These are phyloP conservation scores for Sussaba pulchella DNA, from an alignment of 2,888 invertebrate species.

Conservation along the genomic window DNA sequence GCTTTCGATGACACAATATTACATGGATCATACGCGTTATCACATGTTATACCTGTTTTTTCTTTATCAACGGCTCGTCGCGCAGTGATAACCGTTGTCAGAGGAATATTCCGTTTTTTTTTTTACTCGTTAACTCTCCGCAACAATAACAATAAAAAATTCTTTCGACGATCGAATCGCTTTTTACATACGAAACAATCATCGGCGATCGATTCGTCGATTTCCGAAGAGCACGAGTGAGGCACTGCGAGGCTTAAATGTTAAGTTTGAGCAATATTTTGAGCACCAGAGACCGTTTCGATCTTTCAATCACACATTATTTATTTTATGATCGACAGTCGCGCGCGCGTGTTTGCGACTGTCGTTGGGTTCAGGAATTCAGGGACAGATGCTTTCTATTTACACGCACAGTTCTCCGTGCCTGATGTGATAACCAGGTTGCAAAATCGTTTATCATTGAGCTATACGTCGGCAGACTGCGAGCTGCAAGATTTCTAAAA, in stretches of 20 bases:
- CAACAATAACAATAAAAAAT: conserved; percentile 1
- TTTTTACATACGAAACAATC: conserved; percentile 15
- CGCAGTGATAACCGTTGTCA: neutral
- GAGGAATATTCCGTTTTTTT: conserved; percentile 9
- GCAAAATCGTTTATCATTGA: conserved; percentile 42
- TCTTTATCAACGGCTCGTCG: conserved; percentile 3
- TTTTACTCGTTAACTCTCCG: conserved; percentile 1
- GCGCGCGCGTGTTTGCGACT: neutral
- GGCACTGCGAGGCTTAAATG: conserved; percentile 50
- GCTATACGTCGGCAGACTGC: conserved; percentile 31
- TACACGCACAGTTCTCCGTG: conserved; percentile 26
- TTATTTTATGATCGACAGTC: neutral
- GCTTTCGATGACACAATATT: neutral
- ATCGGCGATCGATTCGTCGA: neutral
- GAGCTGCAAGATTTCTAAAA: conserved; percentile 14
- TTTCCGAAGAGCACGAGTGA: conserved; percentile 29
- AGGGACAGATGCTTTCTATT: conserved; percentile 9
- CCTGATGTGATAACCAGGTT: conserved; percentile 18
- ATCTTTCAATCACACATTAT: conserved; percentile 14
- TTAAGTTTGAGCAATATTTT: conserved; percentile 70
- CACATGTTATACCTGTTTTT: conserved; percentile 37
- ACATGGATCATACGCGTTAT: conserved; percentile 41
- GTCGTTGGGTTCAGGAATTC: conserved; percentile 1
- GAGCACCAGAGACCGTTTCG: conserved; percentile 62
- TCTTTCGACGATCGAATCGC: conserved; percentile 6